These are phyloP conservation scores for Cotesia vestalis DNA, from an alignment of 1,140 invertebrate genomes.

Conservation along the genomic window DNA sequence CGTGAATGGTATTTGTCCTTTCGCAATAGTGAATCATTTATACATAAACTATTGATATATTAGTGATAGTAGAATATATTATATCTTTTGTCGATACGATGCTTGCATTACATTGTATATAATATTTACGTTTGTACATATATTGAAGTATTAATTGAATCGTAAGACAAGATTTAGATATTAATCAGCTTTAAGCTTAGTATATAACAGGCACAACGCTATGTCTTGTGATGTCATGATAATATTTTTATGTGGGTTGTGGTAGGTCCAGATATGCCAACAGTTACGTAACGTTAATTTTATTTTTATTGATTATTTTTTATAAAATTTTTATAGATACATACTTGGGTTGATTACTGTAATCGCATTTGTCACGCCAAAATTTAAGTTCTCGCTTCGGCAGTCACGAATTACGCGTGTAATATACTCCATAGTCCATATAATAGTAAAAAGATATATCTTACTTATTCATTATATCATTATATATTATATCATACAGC, in stretches of 20 bases:
- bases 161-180: slow-evolving; percentile 24
- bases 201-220: neutral
- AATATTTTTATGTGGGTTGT: slow-evolving; percentile 42
- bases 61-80: too few species aligned
- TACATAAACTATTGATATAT: neutral
- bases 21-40: neutral
- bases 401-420: slow-evolving; percentile 2
- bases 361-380: slow-evolving; percentile 19
- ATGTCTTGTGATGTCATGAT: slow-evolving; percentile 26
- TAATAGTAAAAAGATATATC: slow-evolving; percentile 17
- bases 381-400: slow-evolving; percentile 3
- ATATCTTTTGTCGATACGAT: too few species aligned
- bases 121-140: neutral
- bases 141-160: slow-evolving; percentile 5
- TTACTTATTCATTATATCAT: slow-evolving; percentile 1
- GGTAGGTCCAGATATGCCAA: slow-evolving; percentile 40
- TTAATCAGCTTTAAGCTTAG: slow-evolving; percentile 1
- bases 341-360: neutral
- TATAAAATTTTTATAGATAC: neutral
- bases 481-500: too few species aligned
- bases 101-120: too few species aligned
- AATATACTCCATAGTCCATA: neutral
- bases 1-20: slow-evolving; percentile 11
- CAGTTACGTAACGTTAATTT: slow-evolving; percentile 33
- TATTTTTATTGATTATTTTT: slow-evolving; percentile 36